Conservation (phyloP, 2,113 vertebrate species). For the Phrynocephalus versicolor region DNA sequence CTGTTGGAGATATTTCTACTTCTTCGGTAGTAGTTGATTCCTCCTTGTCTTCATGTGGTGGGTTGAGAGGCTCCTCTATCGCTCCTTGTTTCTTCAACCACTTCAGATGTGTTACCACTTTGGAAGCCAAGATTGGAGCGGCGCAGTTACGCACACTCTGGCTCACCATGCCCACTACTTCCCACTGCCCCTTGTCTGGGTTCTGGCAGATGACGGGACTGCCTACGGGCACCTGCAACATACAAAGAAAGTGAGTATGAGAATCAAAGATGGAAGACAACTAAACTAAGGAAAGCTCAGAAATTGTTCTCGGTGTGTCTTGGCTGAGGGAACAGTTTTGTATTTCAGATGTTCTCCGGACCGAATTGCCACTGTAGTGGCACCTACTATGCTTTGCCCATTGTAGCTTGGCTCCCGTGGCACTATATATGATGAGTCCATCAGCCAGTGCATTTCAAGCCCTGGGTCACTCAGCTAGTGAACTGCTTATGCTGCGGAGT, state of each 20-base stretch:
- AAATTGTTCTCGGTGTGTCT: not conserved
- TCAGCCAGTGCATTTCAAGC: not conserved
- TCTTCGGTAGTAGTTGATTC: too few relatives aligned
- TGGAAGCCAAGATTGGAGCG: constrained; percentile 17
- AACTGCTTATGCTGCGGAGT: too few relatives aligned
- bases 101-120: not conserved
- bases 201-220: constrained; percentile 23
- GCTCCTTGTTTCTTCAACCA: constrained; percentile 1
- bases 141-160: not conserved
- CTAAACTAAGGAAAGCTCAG: not conserved
- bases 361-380: not conserved
- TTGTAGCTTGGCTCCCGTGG: not conserved
- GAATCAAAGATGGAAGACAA: not conserved
- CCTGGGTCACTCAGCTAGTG: not conserved
- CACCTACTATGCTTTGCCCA: not conserved
- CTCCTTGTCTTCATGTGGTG: too few relatives aligned
- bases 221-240: constrained; percentile 11
- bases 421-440: not conserved
- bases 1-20: not conserved
- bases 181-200: not conserved
- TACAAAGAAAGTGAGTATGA: not conserved
- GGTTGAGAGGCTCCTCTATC: not conserved
- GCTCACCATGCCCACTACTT: constrained; percentile 1
- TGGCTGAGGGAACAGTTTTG: not conserved
- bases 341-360: not conserved